Evolutionary conservation across 2,113 vertebrate species (phyloP).

Genomic region (Cygnus buccinator): DNA sequence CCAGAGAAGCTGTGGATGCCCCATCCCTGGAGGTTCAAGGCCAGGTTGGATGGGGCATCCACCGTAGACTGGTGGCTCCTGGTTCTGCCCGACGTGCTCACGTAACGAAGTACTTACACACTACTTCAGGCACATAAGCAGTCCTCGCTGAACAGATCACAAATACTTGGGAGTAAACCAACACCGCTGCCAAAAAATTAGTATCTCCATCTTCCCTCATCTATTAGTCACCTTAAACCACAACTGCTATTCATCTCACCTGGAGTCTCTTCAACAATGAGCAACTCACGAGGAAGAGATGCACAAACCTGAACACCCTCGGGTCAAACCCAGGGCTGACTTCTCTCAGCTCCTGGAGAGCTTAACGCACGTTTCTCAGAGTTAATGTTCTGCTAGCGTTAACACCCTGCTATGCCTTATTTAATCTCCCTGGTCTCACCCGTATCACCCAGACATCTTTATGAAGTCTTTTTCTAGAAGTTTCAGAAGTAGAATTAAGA

Average conservation of each 20-base stretch:
- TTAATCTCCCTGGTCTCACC: neutral
- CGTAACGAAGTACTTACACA: neutral
- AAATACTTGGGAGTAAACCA: neutral
- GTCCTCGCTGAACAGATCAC: neutral
- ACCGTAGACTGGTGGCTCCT: neutral
- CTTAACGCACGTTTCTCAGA: neutral
- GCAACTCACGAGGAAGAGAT: neutral
- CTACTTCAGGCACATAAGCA: neutral
- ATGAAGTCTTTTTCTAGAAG: neutral
- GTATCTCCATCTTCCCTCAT: neutral
- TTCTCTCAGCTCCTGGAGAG: neutral
- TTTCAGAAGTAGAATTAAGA: neutral
- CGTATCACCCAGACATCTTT: neutral
- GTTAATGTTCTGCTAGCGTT: neutral
- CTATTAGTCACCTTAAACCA: no score
- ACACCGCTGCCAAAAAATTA: neutral
- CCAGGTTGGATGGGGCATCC: no score
- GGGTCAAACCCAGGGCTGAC: neutral
- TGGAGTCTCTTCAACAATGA: neutral
- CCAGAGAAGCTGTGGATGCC: no score
- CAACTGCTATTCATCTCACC: neutral
- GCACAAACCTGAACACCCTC: fast-evolving
- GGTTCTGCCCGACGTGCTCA: fast-evolving
- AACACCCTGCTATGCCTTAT: no score
- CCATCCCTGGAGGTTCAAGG: no score